Percentiles rank a stretch among this genome's conserved stretches.
phyloP scores from a whole-genome alignment of 2,797 vertebrate species.

The Australoheros facetus region DNA sequence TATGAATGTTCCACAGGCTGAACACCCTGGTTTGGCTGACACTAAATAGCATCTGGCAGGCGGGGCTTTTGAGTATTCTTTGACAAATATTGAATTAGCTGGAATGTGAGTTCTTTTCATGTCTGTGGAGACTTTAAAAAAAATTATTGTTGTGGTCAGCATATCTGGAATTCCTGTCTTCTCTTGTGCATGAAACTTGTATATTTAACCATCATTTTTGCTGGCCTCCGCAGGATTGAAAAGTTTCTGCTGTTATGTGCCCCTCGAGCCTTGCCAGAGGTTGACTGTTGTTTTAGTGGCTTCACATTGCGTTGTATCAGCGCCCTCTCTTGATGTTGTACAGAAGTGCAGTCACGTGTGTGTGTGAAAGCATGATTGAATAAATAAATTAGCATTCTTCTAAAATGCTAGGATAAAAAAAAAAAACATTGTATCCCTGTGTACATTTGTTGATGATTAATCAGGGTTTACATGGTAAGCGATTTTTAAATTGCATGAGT shows the following conservation, averaged over 20 bases:
- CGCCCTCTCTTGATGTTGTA: slow-evolving; percentile 58
- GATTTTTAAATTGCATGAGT: background rate
- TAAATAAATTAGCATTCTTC: background rate
- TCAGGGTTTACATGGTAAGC: background rate
- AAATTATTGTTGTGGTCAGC: slow-evolving; percentile 66
- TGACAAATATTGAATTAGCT: slow-evolving; percentile 68
- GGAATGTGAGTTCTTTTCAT: slow-evolving; percentile 59
- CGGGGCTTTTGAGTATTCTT: slow-evolving; percentile 52
- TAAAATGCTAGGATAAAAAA: background rate
- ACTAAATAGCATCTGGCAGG: slow-evolving; percentile 60
- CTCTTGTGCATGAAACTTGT: slow-evolving; percentile 52
- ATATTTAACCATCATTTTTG: slow-evolving; percentile 73
- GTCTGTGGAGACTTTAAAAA: slow-evolving; percentile 34
- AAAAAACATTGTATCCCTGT: background rate
- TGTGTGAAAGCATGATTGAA: background rate
- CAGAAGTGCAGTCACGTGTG: slow-evolving; percentile 33
- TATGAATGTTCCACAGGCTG: slow-evolving; percentile 60
- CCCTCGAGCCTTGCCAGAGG: slow-evolving; percentile 5
- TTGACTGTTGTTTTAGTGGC: slow-evolving; percentile 25
- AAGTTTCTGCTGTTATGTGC: slow-evolving; percentile 50
- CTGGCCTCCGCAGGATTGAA: slow-evolving; percentile 46
- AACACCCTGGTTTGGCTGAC: slow-evolving; percentile 67
- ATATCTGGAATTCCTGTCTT: slow-evolving; percentile 76
- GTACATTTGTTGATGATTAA: background rate
- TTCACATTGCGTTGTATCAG: slow-evolving; percentile 10